These are phyloP conservation scores for Menidia menidia DNA, from an alignment of 2,797 vertebrate species.

Conservation along the genomic window DNA sequence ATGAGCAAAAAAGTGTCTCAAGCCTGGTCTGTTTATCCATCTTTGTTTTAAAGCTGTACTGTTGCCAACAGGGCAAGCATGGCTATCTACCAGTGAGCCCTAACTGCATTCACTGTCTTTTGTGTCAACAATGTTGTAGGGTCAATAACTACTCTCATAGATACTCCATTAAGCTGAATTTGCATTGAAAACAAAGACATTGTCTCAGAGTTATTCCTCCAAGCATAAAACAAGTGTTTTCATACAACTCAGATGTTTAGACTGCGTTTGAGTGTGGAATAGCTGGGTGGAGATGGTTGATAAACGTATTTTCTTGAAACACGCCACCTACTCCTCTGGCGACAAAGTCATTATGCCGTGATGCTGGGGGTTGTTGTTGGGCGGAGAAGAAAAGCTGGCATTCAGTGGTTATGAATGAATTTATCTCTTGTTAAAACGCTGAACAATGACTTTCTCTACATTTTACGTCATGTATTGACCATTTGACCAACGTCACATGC, in stretches of 20 bases:
- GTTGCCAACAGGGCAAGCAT: slow-evolving; percentile 44
- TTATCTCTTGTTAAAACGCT: slow-evolving; percentile 39
- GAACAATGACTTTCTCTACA: slow-evolving; percentile 17
- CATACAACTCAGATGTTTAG: slow-evolving; percentile 18
- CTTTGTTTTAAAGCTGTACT: slow-evolving; percentile 45
- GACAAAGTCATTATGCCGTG: slow-evolving; percentile 49
- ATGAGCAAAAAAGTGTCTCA: slow-evolving; percentile 54
- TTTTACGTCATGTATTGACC: slow-evolving; percentile 29
- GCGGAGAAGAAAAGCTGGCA: slow-evolving; percentile 46
- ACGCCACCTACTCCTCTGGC: slow-evolving; percentile 64
- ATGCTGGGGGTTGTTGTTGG: slow-evolving; percentile 50
- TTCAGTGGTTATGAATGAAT: slow-evolving; percentile 54
- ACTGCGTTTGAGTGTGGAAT: slow-evolving; percentile 11
- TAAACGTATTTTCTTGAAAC: slow-evolving; percentile 26
- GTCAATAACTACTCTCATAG: slow-evolving; percentile 5
- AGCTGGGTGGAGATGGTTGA: slow-evolving; percentile 43
- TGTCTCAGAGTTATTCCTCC: slow-evolving; percentile 1
- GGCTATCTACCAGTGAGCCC: slow-evolving; percentile 29
- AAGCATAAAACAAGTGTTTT: neutral
- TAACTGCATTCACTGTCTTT: slow-evolving; percentile 50
- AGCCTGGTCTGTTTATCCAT: slow-evolving; percentile 45
- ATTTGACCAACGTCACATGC: slow-evolving; percentile 1
- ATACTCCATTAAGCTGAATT: neutral
- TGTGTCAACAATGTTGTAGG: neutral
- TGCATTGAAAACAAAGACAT: neutral